Conservation (phyloP, 1,140 invertebrate genomes). For the Ruditapes philippinarum region DNA sequence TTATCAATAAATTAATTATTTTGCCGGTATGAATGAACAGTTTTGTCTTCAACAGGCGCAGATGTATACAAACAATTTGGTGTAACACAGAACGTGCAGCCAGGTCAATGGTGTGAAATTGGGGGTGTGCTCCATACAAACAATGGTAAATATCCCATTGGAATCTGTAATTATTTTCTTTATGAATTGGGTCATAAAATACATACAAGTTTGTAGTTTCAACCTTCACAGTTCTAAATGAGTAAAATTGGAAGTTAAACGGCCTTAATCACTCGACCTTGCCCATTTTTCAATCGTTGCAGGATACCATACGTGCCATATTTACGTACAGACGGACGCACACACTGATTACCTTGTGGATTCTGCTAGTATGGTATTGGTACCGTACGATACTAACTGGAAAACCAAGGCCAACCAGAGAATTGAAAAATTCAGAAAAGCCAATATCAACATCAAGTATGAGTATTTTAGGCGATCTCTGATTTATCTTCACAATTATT, state of each 20-base stretch:
- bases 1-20: too few species aligned
- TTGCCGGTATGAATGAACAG: too few species aligned
- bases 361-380: conserved; percentile 38
- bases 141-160: too few species aligned
- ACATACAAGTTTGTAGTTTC: too few species aligned
- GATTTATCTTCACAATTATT: too few species aligned
- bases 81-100: background rate
- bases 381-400: conserved; percentile 60
- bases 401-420: conserved; percentile 44
- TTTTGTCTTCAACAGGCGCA: too few species aligned
- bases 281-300: background rate
- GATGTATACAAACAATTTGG: conserved; percentile 17
- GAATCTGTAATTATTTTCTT: too few species aligned
- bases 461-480: too few species aligned
- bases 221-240: too few species aligned
- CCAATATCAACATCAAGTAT: conserved; percentile 64
- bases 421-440: conserved; percentile 68
- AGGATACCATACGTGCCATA: conserved; percentile 44
- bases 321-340: conserved; percentile 64
- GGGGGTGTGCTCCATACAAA: background rate
- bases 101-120: conserved; percentile 29
- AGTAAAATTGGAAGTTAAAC: too few species aligned
- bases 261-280: too few species aligned
- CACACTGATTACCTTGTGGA: conserved; percentile 66
- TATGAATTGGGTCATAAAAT: too few species aligned